phyloP scores from a whole-genome alignment of 2,113 vertebrate genomes.

The Echinops telfairi region DNA sequence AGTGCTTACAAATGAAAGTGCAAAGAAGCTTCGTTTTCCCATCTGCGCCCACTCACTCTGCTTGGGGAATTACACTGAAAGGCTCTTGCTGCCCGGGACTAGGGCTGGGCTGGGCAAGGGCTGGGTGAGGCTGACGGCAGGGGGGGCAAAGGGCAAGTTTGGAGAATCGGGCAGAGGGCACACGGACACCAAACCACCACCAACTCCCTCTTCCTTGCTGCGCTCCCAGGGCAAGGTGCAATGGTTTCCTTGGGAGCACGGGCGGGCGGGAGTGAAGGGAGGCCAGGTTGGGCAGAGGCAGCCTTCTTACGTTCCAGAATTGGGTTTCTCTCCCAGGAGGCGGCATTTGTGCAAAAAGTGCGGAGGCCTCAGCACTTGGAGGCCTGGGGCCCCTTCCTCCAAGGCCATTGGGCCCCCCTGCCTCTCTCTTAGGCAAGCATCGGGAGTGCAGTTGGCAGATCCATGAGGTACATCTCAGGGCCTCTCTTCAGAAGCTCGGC shows the following conservation, averaged over 20 bases:
- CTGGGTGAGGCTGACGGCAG: fast-evolving
- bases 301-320: background rate
- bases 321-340: slow-evolving; percentile 66
- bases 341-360: background rate
- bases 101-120: background rate
- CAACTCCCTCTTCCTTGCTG: background rate
- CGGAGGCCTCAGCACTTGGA: background rate
- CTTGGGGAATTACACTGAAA: slow-evolving; percentile 57
- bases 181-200: fast-evolving
- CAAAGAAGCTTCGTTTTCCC: slow-evolving; percentile 82
- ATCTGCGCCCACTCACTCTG: slow-evolving; percentile 39
- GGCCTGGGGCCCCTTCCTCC: background rate
- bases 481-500: background rate
- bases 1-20: slow-evolving; percentile 88
- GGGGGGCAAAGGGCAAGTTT: background rate
- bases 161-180: slow-evolving; percentile 16
- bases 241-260: background rate
- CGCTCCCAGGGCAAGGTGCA: background rate
- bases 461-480: background rate
- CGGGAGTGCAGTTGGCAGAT: background rate
- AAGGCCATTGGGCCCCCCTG: background rate
- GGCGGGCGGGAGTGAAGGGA: background rate
- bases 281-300: background rate
- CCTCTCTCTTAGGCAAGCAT: background rate
- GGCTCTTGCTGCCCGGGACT: background rate